These are phyloP conservation scores for Gavia stellata DNA, from an alignment of 2,113 vertebrate species.

Conservation along the genomic window DNA sequence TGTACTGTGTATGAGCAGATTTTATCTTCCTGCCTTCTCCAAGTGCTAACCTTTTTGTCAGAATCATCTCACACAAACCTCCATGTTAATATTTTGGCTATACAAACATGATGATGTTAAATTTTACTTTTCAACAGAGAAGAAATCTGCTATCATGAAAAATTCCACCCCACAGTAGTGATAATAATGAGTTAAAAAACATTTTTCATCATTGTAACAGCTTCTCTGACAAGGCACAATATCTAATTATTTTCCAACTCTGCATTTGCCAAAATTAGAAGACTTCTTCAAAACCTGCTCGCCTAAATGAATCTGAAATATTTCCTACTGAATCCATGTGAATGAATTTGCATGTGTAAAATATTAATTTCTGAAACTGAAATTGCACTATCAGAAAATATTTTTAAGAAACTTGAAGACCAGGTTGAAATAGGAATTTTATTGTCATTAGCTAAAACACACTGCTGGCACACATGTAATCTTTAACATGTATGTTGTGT, in stretches of 20 bases:
- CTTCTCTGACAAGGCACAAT: neutral
- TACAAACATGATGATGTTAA: neutral
- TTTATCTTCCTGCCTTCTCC: neutral
- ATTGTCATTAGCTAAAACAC: neutral
- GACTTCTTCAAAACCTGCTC: neutral
- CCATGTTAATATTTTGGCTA: neutral
- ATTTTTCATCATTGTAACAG: neutral
- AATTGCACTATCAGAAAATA: neutral
- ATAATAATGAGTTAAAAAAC: neutral
- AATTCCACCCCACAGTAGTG: neutral
- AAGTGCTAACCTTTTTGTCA: neutral
- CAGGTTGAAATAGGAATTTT: neutral
- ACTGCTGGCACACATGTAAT: neutral
- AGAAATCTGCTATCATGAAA: neutral
- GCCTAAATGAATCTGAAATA: neutral
- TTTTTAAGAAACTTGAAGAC: neutral
- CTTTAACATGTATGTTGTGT: neutral
- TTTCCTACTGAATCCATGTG: neutral
- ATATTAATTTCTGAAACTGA: neutral
- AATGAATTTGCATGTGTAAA: neutral
- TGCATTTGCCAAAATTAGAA: neutral
- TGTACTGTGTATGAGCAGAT: neutral
- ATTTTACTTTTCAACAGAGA: neutral
- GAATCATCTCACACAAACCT: neutral
- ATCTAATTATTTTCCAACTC: neutral